These are phyloP conservation scores for Kryptopterus vitreolus DNA, from an alignment of 2,797 vertebrate genomes.

Conservation along the genomic window DNA sequence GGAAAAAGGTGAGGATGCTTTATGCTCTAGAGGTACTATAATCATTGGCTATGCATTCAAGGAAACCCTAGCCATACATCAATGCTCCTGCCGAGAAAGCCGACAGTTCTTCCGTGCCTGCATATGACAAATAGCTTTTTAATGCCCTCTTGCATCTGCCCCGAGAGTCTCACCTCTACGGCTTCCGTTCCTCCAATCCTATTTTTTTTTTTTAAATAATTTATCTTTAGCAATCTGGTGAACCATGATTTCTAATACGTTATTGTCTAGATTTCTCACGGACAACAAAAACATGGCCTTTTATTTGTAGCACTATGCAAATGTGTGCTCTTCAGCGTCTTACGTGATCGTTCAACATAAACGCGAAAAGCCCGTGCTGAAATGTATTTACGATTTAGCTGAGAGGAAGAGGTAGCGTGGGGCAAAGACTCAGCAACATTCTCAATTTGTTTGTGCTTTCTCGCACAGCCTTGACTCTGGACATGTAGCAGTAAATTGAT, in stretches of 20 bases:
- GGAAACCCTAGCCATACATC: constrained; percentile 60
- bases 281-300: not conserved
- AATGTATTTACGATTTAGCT: constrained; percentile 73
- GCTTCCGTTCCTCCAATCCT: not conserved
- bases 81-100: constrained; percentile 56
- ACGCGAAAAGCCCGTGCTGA: constrained; percentile 71
- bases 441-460: constrained; percentile 70
- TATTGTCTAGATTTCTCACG: constrained; percentile 14
- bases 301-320: constrained; percentile 2
- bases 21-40: constrained; percentile 59
- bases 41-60: constrained; percentile 47
- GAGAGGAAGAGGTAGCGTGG: constrained; percentile 25
- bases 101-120: constrained; percentile 49
- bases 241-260: constrained; percentile 34
- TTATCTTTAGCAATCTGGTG: constrained; percentile 60
- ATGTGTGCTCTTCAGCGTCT: constrained; percentile 63
- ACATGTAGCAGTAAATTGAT: constrained; percentile 63
- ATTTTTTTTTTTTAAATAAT: constrained; percentile 54
- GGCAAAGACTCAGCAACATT: constrained; percentile 59
- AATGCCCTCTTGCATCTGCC: constrained; percentile 51
- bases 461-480: constrained; percentile 66
- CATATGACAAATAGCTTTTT: constrained; percentile 69
- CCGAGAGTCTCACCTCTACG: constrained; percentile 15
- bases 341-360: constrained; percentile 73
- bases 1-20: constrained; percentile 49